A percentile compares a stretch with the other conserved stretches of the same genome.
Conservation (phyloP, 2,797 vertebrate genomes). For the Rhinogobio ventralis region DNA sequence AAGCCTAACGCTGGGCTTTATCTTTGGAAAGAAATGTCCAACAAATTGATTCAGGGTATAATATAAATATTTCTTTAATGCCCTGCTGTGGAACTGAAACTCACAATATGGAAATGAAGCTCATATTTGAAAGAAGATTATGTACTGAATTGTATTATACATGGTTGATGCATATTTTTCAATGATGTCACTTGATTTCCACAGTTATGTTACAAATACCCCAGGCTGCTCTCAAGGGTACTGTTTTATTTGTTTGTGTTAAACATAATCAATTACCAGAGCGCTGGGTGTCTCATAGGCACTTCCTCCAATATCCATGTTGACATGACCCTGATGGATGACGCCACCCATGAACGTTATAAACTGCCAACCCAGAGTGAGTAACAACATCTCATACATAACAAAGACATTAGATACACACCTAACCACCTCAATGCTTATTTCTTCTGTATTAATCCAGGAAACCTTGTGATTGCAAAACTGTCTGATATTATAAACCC, state of each 20-base stretch:
- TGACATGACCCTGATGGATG: slow-evolving; percentile 22
- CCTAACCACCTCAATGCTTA: background rate
- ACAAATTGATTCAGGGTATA: no score
- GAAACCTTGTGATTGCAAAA: background rate
- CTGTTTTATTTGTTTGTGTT: slow-evolving; percentile 41
- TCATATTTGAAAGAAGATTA: background rate
- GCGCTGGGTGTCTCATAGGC: slow-evolving; percentile 15
- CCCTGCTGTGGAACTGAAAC: background rate
- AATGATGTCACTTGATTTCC: background rate
- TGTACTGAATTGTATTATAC: background rate
- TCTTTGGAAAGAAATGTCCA: no score
- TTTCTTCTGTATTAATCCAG: background rate
- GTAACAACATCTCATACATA: slow-evolving; percentile 19
- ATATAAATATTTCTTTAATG: background rate
- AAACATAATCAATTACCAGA: slow-evolving; percentile 36
- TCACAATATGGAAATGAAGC: background rate
- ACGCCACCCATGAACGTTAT: background rate
- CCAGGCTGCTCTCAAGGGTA: background rate
- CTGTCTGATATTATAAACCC: background rate
- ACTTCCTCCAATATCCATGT: slow-evolving; percentile 17
- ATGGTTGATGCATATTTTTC: slow-evolving; percentile 1
- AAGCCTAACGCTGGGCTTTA: background rate
- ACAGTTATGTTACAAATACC: background rate
- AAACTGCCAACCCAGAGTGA: slow-evolving; percentile 19
- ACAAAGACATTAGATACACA: background rate